These are phyloP conservation scores for Cryptocephalus moraei DNA, from an alignment of 2,888 invertebrate species.

Conservation along the genomic window DNA sequence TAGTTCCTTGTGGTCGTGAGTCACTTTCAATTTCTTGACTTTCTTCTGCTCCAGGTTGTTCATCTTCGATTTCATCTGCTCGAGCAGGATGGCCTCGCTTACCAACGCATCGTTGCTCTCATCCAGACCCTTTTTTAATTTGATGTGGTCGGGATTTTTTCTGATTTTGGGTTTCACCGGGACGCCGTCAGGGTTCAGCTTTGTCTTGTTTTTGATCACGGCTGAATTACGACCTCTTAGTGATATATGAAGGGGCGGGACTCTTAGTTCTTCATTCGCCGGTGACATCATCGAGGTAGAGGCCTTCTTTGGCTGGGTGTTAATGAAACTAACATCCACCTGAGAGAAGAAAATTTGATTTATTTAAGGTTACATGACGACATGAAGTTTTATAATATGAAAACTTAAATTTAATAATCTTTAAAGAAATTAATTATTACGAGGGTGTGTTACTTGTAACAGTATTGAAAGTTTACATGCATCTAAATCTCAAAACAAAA, in stretches of 20 bases:
- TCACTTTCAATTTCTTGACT: slow-evolving; percentile 28
- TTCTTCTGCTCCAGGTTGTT: slow-evolving; percentile 24
- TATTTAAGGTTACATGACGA: too few relatives aligned
- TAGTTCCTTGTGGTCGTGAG: slow-evolving; percentile 25
- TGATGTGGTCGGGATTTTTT: slow-evolving; percentile 23
- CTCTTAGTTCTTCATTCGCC: slow-evolving; percentile 59
- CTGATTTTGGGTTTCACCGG: slow-evolving; percentile 25
- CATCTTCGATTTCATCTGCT: slow-evolving; percentile 11
- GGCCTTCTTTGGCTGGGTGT: slow-evolving; percentile 41
- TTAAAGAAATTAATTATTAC: too few relatives aligned
- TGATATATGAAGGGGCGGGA: slow-evolving; percentile 83
- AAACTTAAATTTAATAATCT: too few relatives aligned
- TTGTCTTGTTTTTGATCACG: slow-evolving; percentile 65
- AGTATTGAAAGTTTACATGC: too few relatives aligned
- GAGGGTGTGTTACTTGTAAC: too few relatives aligned
- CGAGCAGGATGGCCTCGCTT: not conserved
- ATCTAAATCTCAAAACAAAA: too few relatives aligned
- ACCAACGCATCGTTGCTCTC: not conserved
- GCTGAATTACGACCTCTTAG: slow-evolving; percentile 75
- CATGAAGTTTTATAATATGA: too few relatives aligned
- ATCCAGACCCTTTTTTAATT: slow-evolving; percentile 13
- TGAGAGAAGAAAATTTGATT: not conserved
- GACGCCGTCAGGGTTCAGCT: slow-evolving; percentile 29
- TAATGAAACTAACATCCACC: slow-evolving; percentile 51
- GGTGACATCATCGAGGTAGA: slow-evolving; percentile 20